Conservation (phyloP, 2,113 vertebrate species). For the Thamnaconus septentrionalis region DNA sequence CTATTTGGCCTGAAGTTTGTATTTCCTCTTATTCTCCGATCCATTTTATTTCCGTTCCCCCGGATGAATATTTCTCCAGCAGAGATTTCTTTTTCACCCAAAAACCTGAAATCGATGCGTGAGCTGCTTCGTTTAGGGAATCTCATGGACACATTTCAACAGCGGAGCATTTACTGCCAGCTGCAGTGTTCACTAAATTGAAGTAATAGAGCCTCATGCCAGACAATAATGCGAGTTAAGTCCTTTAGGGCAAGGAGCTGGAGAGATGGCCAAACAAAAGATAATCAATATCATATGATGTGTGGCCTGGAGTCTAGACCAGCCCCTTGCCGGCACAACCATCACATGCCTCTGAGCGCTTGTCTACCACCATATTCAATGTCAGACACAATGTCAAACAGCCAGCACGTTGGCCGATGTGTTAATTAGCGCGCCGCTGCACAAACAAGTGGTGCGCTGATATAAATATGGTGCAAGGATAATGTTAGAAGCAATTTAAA, state of each 20-base stretch:
- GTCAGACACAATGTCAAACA: conserved; percentile 75
- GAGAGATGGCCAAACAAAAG: conserved; percentile 74
- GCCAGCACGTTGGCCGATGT: conserved; percentile 50
- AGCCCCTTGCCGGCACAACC: conserved; percentile 50
- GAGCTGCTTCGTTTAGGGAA: too few relatives aligned
- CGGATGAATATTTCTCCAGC: too few relatives aligned
- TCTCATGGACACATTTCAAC: too few relatives aligned
- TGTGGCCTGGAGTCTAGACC: conserved; percentile 70
- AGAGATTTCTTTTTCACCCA: too few relatives aligned
- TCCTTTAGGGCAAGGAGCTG: conserved; percentile 73
- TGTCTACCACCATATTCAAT: conserved; percentile 64
- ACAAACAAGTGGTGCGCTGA: background rate
- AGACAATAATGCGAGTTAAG: conserved; percentile 67
- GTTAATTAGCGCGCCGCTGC: conserved; percentile 62
- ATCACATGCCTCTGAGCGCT: conserved; percentile 69
- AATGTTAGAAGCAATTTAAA: background rate
- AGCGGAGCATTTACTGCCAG: too few relatives aligned
- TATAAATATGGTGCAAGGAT: background rate
- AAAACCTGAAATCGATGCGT: too few relatives aligned
- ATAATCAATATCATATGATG: conserved; percentile 79
- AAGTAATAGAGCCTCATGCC: conserved; percentile 63
- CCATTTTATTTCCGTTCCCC: too few relatives aligned
- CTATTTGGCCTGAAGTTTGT: too few relatives aligned
- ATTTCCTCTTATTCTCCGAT: too few relatives aligned
- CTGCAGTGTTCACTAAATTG: conserved; percentile 45